phyloP scores from a whole-genome alignment of 2,797 vertebrate species.

The Thalassophryne amazonica region DNA sequence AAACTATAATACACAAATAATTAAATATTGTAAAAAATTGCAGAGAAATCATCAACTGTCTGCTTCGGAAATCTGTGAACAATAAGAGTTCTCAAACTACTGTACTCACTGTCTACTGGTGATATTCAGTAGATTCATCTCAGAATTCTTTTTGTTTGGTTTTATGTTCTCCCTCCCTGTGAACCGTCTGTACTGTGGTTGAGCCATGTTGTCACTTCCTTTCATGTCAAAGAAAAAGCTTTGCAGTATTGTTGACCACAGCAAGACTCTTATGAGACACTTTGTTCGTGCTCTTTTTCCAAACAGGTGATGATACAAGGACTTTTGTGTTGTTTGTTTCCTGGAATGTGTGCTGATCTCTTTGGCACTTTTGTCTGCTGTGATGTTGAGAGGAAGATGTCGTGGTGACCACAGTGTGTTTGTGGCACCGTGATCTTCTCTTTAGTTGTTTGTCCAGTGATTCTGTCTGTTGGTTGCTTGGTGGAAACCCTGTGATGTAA shows the following conservation, averaged over 20 bases:
- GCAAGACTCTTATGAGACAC: slow-evolving; percentile 45
- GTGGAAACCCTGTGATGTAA: slow-evolving; percentile 85
- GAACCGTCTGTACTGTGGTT: slow-evolving; percentile 71
- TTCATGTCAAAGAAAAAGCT: slow-evolving; percentile 35
- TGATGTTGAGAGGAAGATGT: too few species aligned
- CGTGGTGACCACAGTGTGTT: slow-evolving; percentile 50
- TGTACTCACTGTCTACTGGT: slow-evolving; percentile 50
- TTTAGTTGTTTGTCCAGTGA: slow-evolving; percentile 80
- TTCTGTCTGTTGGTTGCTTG: slow-evolving; percentile 84
- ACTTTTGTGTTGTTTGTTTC: slow-evolving; percentile 47
- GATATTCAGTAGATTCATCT: slow-evolving; percentile 47
- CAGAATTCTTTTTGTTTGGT: slow-evolving; percentile 32
- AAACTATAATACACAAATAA: slow-evolving; percentile 9
- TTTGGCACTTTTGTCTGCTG: slow-evolving; percentile 69
- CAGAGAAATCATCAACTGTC: slow-evolving; percentile 25
- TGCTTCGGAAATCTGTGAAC: slow-evolving; percentile 22
- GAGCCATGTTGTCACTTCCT: slow-evolving; percentile 58
- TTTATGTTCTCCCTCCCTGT: slow-evolving; percentile 30
- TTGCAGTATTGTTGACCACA: slow-evolving; percentile 55
- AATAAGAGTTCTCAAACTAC: slow-evolving; percentile 44
- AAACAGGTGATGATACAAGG: slow-evolving; percentile 52
- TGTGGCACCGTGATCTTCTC: slow-evolving; percentile 65
- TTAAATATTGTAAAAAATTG: slow-evolving; percentile 20
- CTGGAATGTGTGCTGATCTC: slow-evolving; percentile 64
- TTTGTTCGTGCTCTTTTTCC: slow-evolving; percentile 60